Conservation (phyloP, 92 coral and sea anemone genomes). For the Plumapathes pennacea region DNA sequence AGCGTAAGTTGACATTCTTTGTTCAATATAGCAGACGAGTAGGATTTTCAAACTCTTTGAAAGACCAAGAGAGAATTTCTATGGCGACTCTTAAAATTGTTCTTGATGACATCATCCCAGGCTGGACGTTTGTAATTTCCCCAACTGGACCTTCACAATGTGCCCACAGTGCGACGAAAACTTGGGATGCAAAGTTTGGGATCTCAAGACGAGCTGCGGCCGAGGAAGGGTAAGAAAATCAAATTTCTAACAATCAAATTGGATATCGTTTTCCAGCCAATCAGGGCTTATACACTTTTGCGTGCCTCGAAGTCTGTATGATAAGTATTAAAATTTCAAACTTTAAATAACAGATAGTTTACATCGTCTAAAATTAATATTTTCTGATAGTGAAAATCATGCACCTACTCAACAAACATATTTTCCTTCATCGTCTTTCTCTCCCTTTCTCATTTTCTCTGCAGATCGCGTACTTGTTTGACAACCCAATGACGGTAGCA, state of each 20-base stretch:
- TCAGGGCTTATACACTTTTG: too few species aligned
- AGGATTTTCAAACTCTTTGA: not conserved
- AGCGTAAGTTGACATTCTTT: constrained; percentile 60
- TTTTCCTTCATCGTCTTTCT: not conserved
- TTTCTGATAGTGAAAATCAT: not conserved
- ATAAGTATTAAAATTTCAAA: too few species aligned
- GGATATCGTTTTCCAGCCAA: too few species aligned
- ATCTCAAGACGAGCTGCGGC: constrained; percentile 66
- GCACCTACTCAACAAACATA: too few species aligned
- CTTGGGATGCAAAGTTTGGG: constrained; percentile 79
- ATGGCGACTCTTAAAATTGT: not conserved
- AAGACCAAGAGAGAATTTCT: not conserved
- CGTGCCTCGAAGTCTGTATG: too few species aligned
- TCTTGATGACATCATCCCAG: constrained; percentile 5
- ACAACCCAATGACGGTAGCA: constrained; percentile 82
- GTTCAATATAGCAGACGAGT: not conserved
- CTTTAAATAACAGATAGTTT: too few species aligned
- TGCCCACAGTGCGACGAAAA: constrained; percentile 81
- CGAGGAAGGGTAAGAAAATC: constrained; percentile 83
- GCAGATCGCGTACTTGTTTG: constrained; percentile 80
- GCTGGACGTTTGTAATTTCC: constrained; percentile 61
- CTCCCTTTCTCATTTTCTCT: constrained; percentile 1
- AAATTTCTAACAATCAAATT: too few species aligned
- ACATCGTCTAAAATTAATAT: not conserved
- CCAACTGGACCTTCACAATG: constrained; percentile 73